Evolutionary conservation across 2,888 invertebrate genomes (phyloP).

Genomic region (Sarcophaga variegata): DNA sequence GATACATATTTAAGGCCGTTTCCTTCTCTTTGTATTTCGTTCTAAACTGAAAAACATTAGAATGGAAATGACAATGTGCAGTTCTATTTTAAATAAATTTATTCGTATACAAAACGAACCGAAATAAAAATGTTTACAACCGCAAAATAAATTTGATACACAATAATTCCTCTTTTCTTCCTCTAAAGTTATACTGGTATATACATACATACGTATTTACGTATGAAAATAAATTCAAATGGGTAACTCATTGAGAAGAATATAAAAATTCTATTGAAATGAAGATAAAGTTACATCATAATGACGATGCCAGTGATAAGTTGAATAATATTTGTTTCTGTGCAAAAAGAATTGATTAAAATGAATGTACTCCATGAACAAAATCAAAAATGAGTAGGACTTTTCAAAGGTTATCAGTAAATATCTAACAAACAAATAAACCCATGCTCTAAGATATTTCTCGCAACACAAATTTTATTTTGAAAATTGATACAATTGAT

Average conservation of each 20-base stretch:
- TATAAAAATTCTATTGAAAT: neutral
- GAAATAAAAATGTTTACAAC: constrained; percentile 26
- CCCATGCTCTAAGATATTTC: too few relatives aligned
- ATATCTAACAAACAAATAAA: too few relatives aligned
- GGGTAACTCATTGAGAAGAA: neutral
- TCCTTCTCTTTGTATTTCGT: neutral
- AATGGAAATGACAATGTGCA: constrained; percentile 25
- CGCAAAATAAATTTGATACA: constrained; percentile 45
- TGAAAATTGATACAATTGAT: too few relatives aligned
- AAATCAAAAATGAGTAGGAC: too few relatives aligned
- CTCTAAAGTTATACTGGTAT: neutral
- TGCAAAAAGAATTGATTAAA: neutral
- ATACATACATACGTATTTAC: neutral
- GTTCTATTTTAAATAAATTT: constrained; percentile 35
- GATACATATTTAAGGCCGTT: neutral
- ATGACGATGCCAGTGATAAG: too few relatives aligned
- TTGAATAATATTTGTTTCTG: too few relatives aligned
- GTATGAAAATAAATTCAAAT: neutral
- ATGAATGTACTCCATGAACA: neutral
- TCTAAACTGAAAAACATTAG: constrained; percentile 18
- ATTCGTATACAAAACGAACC: constrained; percentile 5
- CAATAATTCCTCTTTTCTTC: constrained; percentile 24
- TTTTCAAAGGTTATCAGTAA: too few relatives aligned
- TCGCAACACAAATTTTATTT: too few relatives aligned
- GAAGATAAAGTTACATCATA: too few relatives aligned